phyloP scores from a whole-genome alignment of 1,140 invertebrate species.

The Nymphalis io region DNA sequence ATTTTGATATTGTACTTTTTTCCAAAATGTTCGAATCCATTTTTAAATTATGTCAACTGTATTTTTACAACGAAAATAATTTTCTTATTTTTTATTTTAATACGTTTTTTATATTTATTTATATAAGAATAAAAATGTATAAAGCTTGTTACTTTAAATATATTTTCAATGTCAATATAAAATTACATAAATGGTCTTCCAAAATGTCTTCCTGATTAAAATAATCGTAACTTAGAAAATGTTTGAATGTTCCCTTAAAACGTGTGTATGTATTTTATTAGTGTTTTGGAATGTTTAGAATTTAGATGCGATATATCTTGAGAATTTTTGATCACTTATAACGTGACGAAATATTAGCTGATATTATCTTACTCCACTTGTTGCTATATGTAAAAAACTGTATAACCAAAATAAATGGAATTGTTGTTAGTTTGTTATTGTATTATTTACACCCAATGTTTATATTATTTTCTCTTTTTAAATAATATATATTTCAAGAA shows the following conservation, averaged over 20 bases:
- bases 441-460: constrained; percentile 30
- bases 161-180: constrained; percentile 73
- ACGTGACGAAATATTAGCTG: constrained; percentile 52
- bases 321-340: constrained; percentile 59
- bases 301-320: constrained; percentile 60
- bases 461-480: no score
- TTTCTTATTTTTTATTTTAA: neutral
- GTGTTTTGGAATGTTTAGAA: constrained; percentile 55
- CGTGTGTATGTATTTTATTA: constrained; percentile 39
- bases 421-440: constrained; percentile 71
- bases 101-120: constrained; percentile 13
- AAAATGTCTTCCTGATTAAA: constrained; percentile 49
- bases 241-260: constrained; percentile 15
- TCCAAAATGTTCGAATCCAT: neutral
- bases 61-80: constrained; percentile 1
- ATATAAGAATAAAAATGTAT: constrained; percentile 8
- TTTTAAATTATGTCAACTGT: neutral
- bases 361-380: constrained; percentile 62
- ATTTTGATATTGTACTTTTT: neutral
- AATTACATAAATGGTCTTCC: constrained; percentile 49
- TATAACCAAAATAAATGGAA: constrained; percentile 77
- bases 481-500: no score
- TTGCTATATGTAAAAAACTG: constrained; percentile 75
- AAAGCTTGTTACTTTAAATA: constrained; percentile 29
- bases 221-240: constrained; percentile 14